Conservation (phyloP, 1,140 invertebrate species). For the Bombus superbus region DNA sequence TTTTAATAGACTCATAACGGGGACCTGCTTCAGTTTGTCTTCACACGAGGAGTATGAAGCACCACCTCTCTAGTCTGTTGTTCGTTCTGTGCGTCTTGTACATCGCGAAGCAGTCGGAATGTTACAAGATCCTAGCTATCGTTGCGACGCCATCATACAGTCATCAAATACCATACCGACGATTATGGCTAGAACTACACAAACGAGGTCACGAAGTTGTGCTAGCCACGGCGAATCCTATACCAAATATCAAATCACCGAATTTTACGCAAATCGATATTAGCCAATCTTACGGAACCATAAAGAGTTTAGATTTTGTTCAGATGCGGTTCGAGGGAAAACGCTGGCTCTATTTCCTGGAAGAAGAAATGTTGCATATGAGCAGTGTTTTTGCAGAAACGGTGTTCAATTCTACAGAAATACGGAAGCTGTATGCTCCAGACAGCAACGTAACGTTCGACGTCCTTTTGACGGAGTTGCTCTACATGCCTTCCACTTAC, state of each 20-base stretch:
- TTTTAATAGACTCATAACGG: background rate
- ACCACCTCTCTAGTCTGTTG: background rate
- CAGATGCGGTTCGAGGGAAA: background rate
- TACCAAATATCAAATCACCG: slow-evolving; percentile 61
- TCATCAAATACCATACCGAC: slow-evolving; percentile 83
- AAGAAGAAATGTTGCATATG: accelerated
- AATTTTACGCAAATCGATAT: slow-evolving; percentile 69
- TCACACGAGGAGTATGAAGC: background rate
- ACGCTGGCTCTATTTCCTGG: background rate
- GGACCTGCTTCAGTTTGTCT: accelerated
- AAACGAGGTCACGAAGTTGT: slow-evolving; percentile 81
- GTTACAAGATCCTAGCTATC: slow-evolving; percentile 82
- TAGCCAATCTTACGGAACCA: accelerated
- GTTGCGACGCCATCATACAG: slow-evolving; percentile 83
- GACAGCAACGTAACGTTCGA: slow-evolving; percentile 66
- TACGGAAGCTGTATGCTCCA: slow-evolving; percentile 61
- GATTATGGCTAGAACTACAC: slow-evolving; percentile 73
- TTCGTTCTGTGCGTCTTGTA: background rate
- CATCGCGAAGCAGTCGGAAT: background rate
- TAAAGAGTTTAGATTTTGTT: background rate
- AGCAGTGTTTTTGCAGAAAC: background rate
- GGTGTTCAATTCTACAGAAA: slow-evolving; percentile 41
- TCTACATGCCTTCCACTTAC: slow-evolving; percentile 3
- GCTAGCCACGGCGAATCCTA: slow-evolving; percentile 74
- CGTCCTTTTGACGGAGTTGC: slow-evolving; percentile 54